Conservation (phyloP, 2,888 invertebrate genomes). For the Drosophila kokeensis region DNA sequence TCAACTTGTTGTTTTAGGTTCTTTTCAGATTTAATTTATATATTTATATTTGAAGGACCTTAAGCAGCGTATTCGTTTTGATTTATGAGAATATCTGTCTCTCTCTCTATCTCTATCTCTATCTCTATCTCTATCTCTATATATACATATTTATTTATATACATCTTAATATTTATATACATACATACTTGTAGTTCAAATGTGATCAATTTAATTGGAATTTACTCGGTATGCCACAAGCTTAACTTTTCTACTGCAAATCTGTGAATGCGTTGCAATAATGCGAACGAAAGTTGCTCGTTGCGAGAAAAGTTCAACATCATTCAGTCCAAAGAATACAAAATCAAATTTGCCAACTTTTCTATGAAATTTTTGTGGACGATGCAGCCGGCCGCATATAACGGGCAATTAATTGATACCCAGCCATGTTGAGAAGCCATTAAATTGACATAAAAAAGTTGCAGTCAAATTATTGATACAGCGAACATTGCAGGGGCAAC, state of each 20-base stretch:
- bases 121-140: not conserved
- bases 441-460: constrained; percentile 47
- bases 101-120: not conserved
- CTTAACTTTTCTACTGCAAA: not conserved
- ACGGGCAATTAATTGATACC: constrained; percentile 72
- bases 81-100: not conserved
- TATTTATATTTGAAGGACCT: constrained; percentile 9
- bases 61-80: not conserved
- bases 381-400: constrained; percentile 62
- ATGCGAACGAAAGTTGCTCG: constrained; percentile 45
- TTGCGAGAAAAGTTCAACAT: constrained; percentile 39
- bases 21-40: not conserved
- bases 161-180: not conserved
- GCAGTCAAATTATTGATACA: constrained; percentile 36
- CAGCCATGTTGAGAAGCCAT: constrained; percentile 58
- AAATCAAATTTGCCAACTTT: constrained; percentile 49
- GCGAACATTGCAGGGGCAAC: not conserved
- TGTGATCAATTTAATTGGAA: not conserved
- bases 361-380: constrained; percentile 62
- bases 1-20: constrained; percentile 33
- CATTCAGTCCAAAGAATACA: constrained; percentile 25
- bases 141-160: not conserved
- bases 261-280: constrained; percentile 22
- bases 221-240: constrained; percentile 5
- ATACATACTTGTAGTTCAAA: not conserved